Percentiles rank a stretch among this genome's conserved stretches.
These are phyloP conservation scores for Oncopodura yosiiana DNA, from an alignment of 1,140 invertebrate genomes.

Conservation along the genomic window DNA sequence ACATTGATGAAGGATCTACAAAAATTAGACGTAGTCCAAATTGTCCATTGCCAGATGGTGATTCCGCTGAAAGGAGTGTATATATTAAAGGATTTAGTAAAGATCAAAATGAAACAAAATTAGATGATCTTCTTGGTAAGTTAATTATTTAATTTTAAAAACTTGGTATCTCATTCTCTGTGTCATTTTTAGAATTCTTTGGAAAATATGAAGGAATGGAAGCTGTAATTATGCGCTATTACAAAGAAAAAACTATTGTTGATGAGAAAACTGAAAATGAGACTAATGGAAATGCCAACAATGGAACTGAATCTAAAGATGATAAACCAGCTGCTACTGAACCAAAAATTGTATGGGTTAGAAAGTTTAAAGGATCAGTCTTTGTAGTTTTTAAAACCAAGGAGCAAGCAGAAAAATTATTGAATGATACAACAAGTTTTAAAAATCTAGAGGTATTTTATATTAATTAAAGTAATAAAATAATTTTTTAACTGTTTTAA, in stretches of 20 bases:
- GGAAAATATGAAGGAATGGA: constrained; percentile 28
- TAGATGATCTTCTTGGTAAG: constrained; percentile 30
- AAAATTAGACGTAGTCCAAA: constrained; percentile 25
- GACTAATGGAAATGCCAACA: no score
- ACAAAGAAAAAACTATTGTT: constrained; percentile 25
- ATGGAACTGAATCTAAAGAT: constrained; percentile 7
- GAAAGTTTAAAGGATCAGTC: constrained; percentile 33
- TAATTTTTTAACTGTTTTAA: not conserved
- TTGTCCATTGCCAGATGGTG: constrained; percentile 21
- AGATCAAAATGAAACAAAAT: constrained; percentile 14
- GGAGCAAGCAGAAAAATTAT: constrained; percentile 15
- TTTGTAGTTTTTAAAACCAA: constrained; percentile 30
- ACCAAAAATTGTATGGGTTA: constrained; percentile 9
- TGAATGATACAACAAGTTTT: constrained; percentile 3
- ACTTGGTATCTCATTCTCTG: not conserved
- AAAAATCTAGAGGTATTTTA: not conserved
- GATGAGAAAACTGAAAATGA: not conserved
- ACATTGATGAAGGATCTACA: constrained; percentile 13
- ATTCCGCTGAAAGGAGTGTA: constrained; percentile 14
- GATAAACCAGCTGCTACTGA: not conserved
- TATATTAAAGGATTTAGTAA: constrained; percentile 31
- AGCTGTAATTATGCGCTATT: constrained; percentile 30
- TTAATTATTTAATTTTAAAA: not conserved
- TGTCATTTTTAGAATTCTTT: constrained; percentile 23
- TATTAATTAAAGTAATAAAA: not conserved